Conservation (phyloP, 1,140 invertebrate genomes). For the Drosophila nannoptera region DNA sequence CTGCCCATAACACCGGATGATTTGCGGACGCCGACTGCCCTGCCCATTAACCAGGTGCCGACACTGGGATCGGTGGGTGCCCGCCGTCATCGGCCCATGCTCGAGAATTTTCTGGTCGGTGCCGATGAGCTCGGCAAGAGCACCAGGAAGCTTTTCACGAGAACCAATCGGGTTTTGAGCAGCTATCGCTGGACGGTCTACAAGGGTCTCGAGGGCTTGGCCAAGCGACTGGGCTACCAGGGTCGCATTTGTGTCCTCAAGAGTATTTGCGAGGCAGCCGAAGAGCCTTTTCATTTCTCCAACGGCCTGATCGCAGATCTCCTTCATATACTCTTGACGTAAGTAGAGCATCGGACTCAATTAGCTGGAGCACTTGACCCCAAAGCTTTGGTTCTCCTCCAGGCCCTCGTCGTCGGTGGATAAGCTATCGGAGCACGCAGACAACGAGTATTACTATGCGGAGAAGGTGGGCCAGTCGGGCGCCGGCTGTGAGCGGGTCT, state of each 20-base stretch:
- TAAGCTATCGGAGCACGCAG: conserved; percentile 82
- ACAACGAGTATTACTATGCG: conserved; percentile 86
- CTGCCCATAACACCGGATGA: conserved; percentile 55
- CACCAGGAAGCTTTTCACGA: conserved; percentile 52
- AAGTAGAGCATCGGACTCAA: conserved; percentile 63
- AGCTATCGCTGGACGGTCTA: conserved; percentile 75
- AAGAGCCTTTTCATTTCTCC: conserved; percentile 83
- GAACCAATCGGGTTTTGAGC: conserved; percentile 61
- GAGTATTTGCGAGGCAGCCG: conserved; percentile 87
- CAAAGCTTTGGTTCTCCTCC: neutral
- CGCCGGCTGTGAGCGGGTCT: conserved; percentile 81
- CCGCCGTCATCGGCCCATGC: conserved; percentile 53
- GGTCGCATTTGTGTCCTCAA: conserved; percentile 86
- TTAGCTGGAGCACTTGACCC: neutral
- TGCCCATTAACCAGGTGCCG: conserved; percentile 56
- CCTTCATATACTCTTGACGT: conserved; percentile 85
- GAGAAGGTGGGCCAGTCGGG: conserved; percentile 82
- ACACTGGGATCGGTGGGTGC: conserved; percentile 52
- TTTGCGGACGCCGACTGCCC: conserved; percentile 50
- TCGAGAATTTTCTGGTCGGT: conserved; percentile 66
- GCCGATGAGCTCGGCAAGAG: conserved; percentile 63
- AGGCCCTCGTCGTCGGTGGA: conserved; percentile 85
- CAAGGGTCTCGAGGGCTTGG: conserved; percentile 67
- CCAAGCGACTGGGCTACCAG: conserved; percentile 81
- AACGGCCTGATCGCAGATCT: conserved; percentile 85